phyloP scores from a whole-genome alignment of 2,888 invertebrate species.

The Limnephilus marmoratus region DNA sequence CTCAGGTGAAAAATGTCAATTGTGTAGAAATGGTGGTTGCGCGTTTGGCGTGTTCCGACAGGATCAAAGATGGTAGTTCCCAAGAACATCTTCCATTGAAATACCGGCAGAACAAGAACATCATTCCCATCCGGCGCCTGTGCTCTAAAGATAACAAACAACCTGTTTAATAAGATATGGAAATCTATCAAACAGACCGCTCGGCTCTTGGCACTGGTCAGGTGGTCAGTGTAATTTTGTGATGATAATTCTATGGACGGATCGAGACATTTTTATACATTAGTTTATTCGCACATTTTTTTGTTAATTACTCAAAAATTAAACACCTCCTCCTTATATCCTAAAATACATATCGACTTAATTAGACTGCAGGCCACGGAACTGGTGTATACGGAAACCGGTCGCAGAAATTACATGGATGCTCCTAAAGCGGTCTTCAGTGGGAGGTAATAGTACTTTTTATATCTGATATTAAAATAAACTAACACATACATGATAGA shows the following conservation, averaged over 20 bases:
- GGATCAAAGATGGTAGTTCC: too few relatives aligned
- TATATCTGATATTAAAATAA: not conserved
- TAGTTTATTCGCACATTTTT: not conserved
- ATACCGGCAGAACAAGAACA: too few relatives aligned
- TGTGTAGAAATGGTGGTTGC: too few relatives aligned
- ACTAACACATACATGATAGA: not conserved
- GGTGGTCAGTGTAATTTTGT: not conserved
- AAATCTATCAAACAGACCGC: too few relatives aligned
- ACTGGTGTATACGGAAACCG: not conserved
- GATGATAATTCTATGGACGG: not conserved
- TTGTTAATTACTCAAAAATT: not conserved
- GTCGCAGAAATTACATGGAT: not conserved
- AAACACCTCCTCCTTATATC: not conserved
- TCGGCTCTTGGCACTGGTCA: not conserved
- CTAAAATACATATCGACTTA: not conserved
- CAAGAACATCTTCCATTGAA: too few relatives aligned
- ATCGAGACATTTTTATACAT: not conserved
- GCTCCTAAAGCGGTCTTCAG: not conserved
- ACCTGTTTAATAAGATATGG: too few relatives aligned
- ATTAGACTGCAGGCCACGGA: not conserved
- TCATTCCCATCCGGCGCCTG: too few relatives aligned
- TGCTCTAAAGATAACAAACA: too few relatives aligned
- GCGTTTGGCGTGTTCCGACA: too few relatives aligned
- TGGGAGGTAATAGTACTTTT: not conserved
- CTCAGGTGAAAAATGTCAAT: too few relatives aligned